Evolutionary conservation across 2,888 invertebrate genomes (phyloP), one percentile per base, ranked within the genome.

Genomic region (Zelleria hepariella): DNA sequence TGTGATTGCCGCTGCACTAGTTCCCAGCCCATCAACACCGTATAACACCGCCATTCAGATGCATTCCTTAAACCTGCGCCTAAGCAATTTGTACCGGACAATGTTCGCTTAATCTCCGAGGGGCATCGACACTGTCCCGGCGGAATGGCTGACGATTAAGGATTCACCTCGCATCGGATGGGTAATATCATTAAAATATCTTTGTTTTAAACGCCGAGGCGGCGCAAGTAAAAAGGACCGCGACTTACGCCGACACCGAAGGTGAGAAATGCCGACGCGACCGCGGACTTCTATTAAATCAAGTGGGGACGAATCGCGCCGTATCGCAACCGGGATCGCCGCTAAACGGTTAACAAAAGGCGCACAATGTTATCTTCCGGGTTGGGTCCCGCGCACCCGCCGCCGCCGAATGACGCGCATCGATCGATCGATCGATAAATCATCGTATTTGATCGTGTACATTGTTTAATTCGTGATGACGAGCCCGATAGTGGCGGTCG

Each of bases 131-230:
- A 80, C 76, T 75, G 74, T 74, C 70, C 67, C 78, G 74, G 71
- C 67, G 78, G 77, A 78, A 80, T 76, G 70, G 64, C 75, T 73
- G 68, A 66, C 80, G 78, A 83, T 88, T 86, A 86, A 79, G 82
- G 82, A 87, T 87, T 86, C 88, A 84, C 77, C 79, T 74, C 82
- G 77, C 88, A 80, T 84, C 78, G 78, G 73, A 77, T 78, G 79
- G 79, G 86, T 82, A 85, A 86, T 88, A 86, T 84, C 85, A 84
- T 87, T 87, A 88, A 88, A 88, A 88, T 88, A 86, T 83, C 84
- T 87, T 82, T 85, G 85, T 83, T 77, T 82, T 78, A 82, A 85
- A 85, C 73, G 76, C 82, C 83, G 82, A 79, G 69, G 77, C 74
- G 74, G 73, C 74, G 72, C 49, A 75, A 64, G 75, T 81, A 82